phyloP scores from a whole-genome alignment of 2,113 vertebrate genomes.

The Marmota monax region DNA sequence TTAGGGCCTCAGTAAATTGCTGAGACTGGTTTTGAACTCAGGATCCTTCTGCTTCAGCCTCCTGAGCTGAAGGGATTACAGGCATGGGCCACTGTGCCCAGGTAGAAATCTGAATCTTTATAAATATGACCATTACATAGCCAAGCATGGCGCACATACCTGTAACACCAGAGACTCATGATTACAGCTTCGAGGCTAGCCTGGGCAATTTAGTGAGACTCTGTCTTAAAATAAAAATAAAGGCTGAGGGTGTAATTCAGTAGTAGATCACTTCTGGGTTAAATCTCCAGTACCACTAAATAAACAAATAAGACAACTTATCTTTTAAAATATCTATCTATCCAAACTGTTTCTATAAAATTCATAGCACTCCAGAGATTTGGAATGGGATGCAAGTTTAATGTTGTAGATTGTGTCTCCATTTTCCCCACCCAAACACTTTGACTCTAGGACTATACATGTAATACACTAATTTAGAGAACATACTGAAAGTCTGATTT shows the following conservation, averaged over 20 bases:
- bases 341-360: not conserved
- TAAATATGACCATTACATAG: not conserved
- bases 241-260: not conserved
- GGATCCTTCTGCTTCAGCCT: no score
- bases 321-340: not conserved
- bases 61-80: no score
- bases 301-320: not conserved
- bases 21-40: no score
- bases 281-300: not conserved
- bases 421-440: not conserved
- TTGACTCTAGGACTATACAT: not conserved
- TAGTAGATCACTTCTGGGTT: not conserved
- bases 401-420: not conserved
- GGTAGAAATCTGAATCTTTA: not conserved
- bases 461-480: not conserved
- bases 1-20: no score
- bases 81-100: no score
- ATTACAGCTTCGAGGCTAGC: not conserved
- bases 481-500: not conserved
- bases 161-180: not conserved
- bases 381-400: not conserved
- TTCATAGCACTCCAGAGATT: not conserved
- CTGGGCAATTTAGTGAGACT: not conserved
- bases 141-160: no score
- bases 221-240: not conserved